Evolutionary conservation across 2,113 vertebrate species (phyloP).

Genomic region (Corynorhinus townsendii): DNA sequence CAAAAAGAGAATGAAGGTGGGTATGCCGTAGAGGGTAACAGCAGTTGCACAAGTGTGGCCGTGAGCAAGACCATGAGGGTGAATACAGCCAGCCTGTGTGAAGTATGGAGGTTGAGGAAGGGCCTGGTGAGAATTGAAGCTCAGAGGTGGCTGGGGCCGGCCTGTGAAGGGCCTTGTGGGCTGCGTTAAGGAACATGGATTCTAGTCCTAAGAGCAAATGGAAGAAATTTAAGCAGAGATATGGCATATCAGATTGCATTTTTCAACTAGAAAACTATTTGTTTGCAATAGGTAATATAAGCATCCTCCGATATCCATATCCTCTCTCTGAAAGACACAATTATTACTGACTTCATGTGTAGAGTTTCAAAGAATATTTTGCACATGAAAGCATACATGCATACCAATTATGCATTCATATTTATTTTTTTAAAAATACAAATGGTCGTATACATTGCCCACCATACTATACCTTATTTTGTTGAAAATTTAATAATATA

Average conservation of each 20-base stretch:
- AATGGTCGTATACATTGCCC: not conserved
- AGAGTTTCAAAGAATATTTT: not conserved
- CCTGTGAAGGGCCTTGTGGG: not conserved
- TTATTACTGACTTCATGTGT: not conserved
- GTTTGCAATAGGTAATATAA: not conserved
- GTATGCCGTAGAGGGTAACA: fast-evolving
- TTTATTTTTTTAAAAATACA: not conserved
- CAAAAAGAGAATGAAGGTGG: not conserved
- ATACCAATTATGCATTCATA: not conserved
- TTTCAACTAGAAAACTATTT: not conserved
- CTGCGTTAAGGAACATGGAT: not conserved
- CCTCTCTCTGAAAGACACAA: not conserved
- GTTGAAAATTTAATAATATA: not conserved
- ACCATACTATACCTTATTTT: not conserved
- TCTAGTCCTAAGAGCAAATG: not conserved
- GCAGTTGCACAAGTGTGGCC: fast-evolving
- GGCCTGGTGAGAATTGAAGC: not conserved
- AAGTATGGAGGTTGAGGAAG: not conserved
- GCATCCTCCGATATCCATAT: not conserved
- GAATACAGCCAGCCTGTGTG: fast-evolving
- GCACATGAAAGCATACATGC: not conserved
- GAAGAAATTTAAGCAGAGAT: not conserved
- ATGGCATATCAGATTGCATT: not conserved
- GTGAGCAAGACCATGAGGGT: fast-evolving
- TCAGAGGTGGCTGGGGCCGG: fast-evolving